A percentile compares a stretch with the other conserved stretches of the same genome.
These are phyloP conservation scores for Lycocorax pyrrhopterus DNA, from an alignment of 2,113 vertebrate genomes.

Conservation along the genomic window DNA sequence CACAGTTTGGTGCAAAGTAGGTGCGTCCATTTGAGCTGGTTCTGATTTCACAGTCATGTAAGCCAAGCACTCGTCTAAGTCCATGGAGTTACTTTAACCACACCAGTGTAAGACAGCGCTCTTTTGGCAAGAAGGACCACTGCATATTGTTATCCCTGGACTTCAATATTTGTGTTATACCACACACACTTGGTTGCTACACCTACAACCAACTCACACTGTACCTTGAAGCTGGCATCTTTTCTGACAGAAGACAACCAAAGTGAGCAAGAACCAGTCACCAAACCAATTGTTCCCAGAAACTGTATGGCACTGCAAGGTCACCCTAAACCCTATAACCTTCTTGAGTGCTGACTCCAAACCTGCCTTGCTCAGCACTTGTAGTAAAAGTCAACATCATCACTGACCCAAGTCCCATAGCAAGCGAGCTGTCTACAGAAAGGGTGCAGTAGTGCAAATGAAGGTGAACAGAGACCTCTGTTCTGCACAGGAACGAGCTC, in stretches of 20 bases:
- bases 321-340: not conserved
- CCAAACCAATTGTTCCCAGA: not conserved
- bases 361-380: not conserved
- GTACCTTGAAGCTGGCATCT: not conserved
- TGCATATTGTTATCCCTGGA: not conserved
- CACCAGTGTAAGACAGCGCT: not conserved
- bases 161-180: not conserved
- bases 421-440: not conserved
- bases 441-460: not conserved
- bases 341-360: not conserved
- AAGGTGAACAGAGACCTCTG: not conserved
- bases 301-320: not conserved
- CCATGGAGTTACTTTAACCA: rapidly evolving
- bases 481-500: not conserved
- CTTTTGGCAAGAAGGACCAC: not conserved
- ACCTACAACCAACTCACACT: not conserved
- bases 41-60: not conserved
- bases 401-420: not conserved
- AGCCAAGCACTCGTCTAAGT: not conserved
- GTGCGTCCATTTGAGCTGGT: not conserved
- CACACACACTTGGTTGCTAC: not conserved
- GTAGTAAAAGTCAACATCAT: not conserved
- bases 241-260: not conserved
- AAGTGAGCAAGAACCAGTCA: not conserved
- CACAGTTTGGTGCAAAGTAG: not conserved